These are phyloP conservation scores for Oreotrochilus melanogaster DNA, from an alignment of 2,113 vertebrate genomes.

Conservation along the genomic window DNA sequence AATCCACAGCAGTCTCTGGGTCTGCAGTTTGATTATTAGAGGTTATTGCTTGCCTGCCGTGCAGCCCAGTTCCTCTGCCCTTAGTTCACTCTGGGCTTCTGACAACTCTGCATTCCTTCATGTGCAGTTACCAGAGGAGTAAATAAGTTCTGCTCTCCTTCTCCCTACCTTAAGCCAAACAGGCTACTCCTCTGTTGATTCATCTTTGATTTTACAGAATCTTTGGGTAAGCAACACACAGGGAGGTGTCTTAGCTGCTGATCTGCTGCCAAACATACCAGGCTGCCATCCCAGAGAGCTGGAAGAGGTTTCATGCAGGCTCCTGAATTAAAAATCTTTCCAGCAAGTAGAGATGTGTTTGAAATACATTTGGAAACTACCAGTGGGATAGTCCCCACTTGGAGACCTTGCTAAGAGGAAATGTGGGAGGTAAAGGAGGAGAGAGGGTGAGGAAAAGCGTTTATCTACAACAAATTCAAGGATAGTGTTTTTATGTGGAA, in stretches of 20 bases:
- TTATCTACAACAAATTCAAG: background rate
- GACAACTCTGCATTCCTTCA: background rate
- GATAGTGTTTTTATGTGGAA: slow-evolving; percentile 16
- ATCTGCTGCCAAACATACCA: background rate
- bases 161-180: background rate
- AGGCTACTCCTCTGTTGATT: background rate
- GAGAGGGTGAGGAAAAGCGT: slow-evolving; percentile 31
- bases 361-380: background rate
- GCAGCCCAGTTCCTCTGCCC: slow-evolving; percentile 48
- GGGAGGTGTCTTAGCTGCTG: background rate
- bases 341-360: background rate
- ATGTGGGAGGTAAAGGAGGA: background rate
- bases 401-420: background rate
- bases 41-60: slow-evolving; percentile 6
- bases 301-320: background rate
- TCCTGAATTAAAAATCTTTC: background rate
- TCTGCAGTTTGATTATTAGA: background rate
- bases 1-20: background rate
- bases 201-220: background rate
- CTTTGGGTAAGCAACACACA: background rate
- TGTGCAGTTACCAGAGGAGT: background rate
- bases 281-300: background rate
- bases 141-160: background rate
- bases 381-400: background rate
- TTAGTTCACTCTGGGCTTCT: background rate